Base-by-base conservation (phyloP, 2,888 invertebrate species). In the Andrena flavipes region DNA sequence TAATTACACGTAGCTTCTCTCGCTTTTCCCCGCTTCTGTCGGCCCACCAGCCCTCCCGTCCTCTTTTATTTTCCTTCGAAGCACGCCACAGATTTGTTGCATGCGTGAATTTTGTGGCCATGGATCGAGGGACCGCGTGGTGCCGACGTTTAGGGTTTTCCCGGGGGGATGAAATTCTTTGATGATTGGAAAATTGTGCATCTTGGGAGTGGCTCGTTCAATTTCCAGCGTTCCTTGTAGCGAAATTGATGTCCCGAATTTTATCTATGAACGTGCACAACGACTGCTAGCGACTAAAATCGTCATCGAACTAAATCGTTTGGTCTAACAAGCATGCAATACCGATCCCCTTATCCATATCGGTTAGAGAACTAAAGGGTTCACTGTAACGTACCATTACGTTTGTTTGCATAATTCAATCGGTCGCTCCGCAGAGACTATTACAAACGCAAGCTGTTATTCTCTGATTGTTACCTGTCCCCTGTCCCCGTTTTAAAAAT, bases 1-100 rank as follows among this genome's bases (percentile, higher is more conserved):
- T 94, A 94, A 94, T 94, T 94, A 93, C 92, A 92, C 88, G 91
- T 84, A 80, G 75, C 63, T 80, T 73, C 71, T 49, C 69, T 42
- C 8, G 26, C 23, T 76, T 79, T 63, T 63, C 60, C 35, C 62
- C 49, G 72, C 26, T 35, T 48, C 76, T 51, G 49, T 51, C 49
- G 20, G n/a, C 35, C 29, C 5, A 2, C 49, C 63, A 4, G 56
- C 48, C 13, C 49, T 13, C 23, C 42, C 16, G n/a, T 3, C 29
- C 8, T 16, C 4, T 23, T 56, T 29, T 54, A 49, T n/a, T n/a
- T 49, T 56, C 23, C 16, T 23, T 60, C 20, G 42, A 16, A 16
- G 16, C 42, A 42, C 23, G 0, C 2, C 10, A 30, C n/a, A 33
- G n/a, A 6, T 8, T 33, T 26, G 23, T 56, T 35, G 20, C 23